Evolutionary conservation across 2,113 vertebrate species (phyloP), one percentile per base, ranked within the genome.

Genomic region (Oreochromis niloticus): DNA sequence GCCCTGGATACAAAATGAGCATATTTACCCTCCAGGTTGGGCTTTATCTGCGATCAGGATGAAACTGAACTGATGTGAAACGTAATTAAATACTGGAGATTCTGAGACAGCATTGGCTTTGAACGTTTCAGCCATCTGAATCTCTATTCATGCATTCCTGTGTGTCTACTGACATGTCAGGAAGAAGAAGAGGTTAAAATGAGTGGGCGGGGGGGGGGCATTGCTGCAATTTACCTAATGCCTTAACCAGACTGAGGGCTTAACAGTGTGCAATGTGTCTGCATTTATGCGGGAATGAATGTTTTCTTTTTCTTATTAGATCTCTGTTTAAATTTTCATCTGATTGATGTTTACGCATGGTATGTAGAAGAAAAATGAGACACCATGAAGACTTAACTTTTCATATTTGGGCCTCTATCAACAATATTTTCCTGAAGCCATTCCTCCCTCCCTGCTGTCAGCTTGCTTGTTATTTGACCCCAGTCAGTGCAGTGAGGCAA

Each of bases 201-300:
- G 57, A 52, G 9, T 39, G 12, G 48, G 30, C 24, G 22, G 12
- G 14, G 34, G n/a, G n/a, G 79, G 86, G 89, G 88, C 78, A 19
- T 8, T 43, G 61, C 82, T 55, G 54, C 84, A 90, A 88, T 95
- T 86, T 81, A 85, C 90, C 85, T 92, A 90, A 93, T 94, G 90
- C 89, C 87, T 92, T 87, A 87, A 91, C 93, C 93, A 93, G 93
- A 94, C 93, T 71, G 85, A 84, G 7, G 79, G 81, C 83, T 94
- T 93, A 94, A 82, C 34, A 78, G 78, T 73, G 36, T 36, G 22
- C 75, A 81, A 91, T 68, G 89, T 85, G 89, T 89, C 91, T 94
- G 87, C 61, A 87, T 93, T 91, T 85, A 82, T 22, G 12, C 8
- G n/a, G 17, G 41, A 43, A 34, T 41, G 19, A 41, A n/a, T 11